Evolutionary conservation across 1,140 invertebrate genomes (phyloP).

Genomic region (Drosophila sp.): DNA sequence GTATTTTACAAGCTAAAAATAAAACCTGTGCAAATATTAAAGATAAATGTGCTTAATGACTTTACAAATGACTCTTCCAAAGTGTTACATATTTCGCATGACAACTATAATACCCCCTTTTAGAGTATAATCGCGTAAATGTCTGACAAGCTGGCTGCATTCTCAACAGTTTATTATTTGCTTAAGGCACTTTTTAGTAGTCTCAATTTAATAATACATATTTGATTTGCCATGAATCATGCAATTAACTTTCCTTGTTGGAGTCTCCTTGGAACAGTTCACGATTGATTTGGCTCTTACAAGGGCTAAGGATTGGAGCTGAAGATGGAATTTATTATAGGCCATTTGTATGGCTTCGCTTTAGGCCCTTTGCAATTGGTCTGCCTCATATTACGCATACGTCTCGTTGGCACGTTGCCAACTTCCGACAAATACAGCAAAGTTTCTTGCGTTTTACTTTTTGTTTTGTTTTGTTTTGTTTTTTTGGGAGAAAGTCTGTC

Average conservation of each 20-base stretch:
- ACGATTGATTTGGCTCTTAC: background rate
- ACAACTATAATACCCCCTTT: background rate
- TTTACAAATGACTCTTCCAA: no score
- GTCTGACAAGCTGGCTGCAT: slow-evolving; percentile 11
- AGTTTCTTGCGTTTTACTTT: slow-evolving; percentile 31
- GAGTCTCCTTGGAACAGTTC: background rate
- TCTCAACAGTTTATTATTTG: slow-evolving; percentile 3
- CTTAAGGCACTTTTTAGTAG: slow-evolving; percentile 5
- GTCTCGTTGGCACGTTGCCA: slow-evolving; percentile 55
- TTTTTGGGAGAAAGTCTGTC: slow-evolving; percentile 75
- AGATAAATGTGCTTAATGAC: no score
- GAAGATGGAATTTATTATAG: background rate
- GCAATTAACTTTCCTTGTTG: background rate
- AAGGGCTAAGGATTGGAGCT: background rate
- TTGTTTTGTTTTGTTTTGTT: slow-evolving; percentile 32
- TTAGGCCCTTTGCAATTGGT: slow-evolving; percentile 20
- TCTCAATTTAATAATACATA: slow-evolving; percentile 6
- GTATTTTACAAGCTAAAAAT: no score
- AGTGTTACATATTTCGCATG: no score
- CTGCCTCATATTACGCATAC: slow-evolving; percentile 66
- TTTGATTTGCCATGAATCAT: slow-evolving; percentile 15
- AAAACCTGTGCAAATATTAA: no score
- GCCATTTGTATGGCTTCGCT: slow-evolving; percentile 5
- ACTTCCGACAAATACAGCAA: slow-evolving; percentile 63
- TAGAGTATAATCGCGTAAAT: background rate